These are phyloP conservation scores for Zeugodacus cucurbitae DNA, from an alignment of 1,140 invertebrate genomes.

Conservation along the genomic window DNA sequence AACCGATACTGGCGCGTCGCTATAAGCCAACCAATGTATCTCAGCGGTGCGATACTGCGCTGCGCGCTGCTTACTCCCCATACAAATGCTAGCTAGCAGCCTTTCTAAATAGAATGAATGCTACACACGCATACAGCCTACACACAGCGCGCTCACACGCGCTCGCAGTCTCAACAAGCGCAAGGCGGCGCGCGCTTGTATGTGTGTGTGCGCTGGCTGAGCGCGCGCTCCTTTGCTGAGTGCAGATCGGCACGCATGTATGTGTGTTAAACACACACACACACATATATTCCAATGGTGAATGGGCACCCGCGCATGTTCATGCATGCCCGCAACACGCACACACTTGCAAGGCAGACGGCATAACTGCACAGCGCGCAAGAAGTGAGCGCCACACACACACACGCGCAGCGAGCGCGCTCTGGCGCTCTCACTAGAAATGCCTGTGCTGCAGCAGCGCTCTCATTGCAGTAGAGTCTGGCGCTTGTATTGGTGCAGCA, in stretches of 20 bases:
- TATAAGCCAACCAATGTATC: constrained; percentile 38
- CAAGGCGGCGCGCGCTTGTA: neutral
- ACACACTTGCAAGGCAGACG: neutral
- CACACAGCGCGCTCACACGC: neutral
- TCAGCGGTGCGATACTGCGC: constrained; percentile 56
- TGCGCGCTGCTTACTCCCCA: constrained; percentile 38
- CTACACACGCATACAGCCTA: constrained; percentile 37
- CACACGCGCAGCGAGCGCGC: neutral
- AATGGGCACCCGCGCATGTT: constrained; percentile 29
- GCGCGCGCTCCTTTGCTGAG: neutral
- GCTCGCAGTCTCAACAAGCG: neutral
- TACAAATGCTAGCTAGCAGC: constrained; percentile 41
- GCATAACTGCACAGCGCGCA: neutral
- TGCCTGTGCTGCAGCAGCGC: neutral
- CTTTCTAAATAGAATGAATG: constrained; percentile 63
- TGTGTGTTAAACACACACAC: neutral
- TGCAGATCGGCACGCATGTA: neutral
- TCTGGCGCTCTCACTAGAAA: neutral
- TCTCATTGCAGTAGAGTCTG: neutral
- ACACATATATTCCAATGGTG: too few species aligned
- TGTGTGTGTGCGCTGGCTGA: neutral
- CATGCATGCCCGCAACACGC: neutral
- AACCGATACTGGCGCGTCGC: constrained; percentile 62
- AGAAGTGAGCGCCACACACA: neutral
- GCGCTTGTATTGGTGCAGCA: neutral